Evolutionary conservation across 2,113 vertebrate species (phyloP).

Genomic region (Anguilla japonica): DNA sequence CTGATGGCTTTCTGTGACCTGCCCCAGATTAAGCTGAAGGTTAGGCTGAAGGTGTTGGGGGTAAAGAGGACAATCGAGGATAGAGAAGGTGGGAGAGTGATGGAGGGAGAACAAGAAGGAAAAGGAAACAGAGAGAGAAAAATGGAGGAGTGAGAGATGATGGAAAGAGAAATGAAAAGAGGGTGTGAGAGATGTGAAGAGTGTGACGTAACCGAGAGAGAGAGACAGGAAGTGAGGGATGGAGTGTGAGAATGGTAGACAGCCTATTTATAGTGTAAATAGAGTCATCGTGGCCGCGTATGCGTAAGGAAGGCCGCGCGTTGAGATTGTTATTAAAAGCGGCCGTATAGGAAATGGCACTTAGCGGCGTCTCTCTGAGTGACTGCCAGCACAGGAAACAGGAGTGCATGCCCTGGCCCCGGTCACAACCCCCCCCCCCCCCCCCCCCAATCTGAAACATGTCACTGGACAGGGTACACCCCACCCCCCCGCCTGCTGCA

Average conservation of each 20-base stretch:
- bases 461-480: conserved; percentile 62
- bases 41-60: conserved; percentile 75
- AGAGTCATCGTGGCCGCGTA: conserved; percentile 76
- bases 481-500: conserved; percentile 68
- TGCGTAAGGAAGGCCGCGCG: conserved; percentile 84
- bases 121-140: background rate
- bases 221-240: background rate
- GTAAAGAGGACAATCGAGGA: background rate
- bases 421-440: conserved; percentile 68
- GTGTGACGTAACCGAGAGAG: background rate
- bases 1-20: conserved; percentile 88
- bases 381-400: conserved; percentile 88
- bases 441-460: conserved; percentile 59
- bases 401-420: conserved; percentile 84
- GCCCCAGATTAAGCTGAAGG: conserved; percentile 74
- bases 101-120: background rate
- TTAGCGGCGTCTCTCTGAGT: conserved; percentile 86
- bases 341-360: conserved; percentile 88
- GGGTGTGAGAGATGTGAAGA: background rate
- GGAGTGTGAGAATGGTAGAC: background rate
- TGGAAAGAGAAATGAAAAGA: background rate
- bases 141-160: background rate
- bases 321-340: conserved; percentile 87
- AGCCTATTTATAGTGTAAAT: background rate
- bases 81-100: background rate